phyloP scores from a whole-genome alignment of 2,113 vertebrate species.

The Bombycilla garrulus region DNA sequence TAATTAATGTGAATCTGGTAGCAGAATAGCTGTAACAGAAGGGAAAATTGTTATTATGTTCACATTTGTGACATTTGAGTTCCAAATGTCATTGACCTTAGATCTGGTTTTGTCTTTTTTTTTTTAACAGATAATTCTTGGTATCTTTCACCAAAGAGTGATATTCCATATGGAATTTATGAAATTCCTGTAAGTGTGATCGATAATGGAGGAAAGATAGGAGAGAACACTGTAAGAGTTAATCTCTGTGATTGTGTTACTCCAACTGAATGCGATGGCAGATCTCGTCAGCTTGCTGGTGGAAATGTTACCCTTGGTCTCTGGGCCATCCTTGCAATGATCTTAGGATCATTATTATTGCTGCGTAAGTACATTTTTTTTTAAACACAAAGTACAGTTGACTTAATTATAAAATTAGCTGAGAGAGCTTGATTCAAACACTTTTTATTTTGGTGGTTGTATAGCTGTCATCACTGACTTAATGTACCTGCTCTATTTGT shows the following conservation, averaged over 20 bases:
- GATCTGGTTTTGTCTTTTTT: not conserved
- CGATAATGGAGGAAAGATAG: slow-evolving; percentile 75
- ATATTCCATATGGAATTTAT: slow-evolving; percentile 67
- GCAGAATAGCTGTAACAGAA: not conserved
- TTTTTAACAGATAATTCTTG: slow-evolving; percentile 73
- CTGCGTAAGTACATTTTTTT: slow-evolving; percentile 78
- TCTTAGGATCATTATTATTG: slow-evolving; percentile 81
- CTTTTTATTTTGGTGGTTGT: not conserved
- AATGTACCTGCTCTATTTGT: not conserved
- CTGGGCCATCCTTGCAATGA: slow-evolving; percentile 83
- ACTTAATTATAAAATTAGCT: not conserved
- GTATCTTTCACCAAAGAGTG: slow-evolving; percentile 53
- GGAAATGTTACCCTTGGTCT: slow-evolving; percentile 72
- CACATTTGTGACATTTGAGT: not conserved
- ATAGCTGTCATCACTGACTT: not conserved
- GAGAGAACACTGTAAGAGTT: slow-evolving; percentile 52
- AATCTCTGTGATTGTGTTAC: slow-evolving; percentile 71
- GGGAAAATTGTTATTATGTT: not conserved
- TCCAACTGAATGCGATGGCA: not conserved
- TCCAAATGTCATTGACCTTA: not conserved
- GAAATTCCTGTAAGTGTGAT: slow-evolving; percentile 70
- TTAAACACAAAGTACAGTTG: not conserved
- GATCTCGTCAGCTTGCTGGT: rapidly evolving
- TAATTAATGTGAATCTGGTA: not conserved
- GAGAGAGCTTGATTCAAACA: not conserved